Percentiles rank a stretch among this genome's conserved stretches.
Evolutionary conservation across 2,113 vertebrate species (phyloP).

Genomic region (Edolisoma coerulescens): DNA sequence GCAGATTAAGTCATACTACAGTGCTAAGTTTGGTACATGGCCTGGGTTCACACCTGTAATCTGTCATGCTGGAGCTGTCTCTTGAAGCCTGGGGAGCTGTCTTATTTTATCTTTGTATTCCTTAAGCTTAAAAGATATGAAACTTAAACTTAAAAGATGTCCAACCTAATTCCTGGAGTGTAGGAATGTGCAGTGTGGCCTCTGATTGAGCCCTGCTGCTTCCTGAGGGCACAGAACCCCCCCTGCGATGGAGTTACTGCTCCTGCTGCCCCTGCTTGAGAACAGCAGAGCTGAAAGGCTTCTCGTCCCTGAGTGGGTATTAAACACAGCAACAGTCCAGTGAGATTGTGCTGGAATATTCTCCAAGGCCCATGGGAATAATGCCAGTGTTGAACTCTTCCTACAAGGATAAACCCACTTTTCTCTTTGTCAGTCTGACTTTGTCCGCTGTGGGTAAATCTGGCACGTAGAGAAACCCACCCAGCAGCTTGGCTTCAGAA

Average conservation of each 20-base stretch:
- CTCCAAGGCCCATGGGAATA: neutral
- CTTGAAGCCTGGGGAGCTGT: constrained; percentile 52
- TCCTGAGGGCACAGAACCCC: neutral
- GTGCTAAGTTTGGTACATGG: neutral
- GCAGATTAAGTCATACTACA: constrained; percentile 19
- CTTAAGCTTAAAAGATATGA: neutral
- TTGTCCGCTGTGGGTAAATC: constrained; percentile 17
- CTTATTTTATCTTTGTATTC: constrained; percentile 21
- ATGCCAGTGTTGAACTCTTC: neutral
- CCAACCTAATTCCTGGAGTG: neutral
- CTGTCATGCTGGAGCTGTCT: constrained; percentile 36
- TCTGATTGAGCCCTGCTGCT: constrained; percentile 30
- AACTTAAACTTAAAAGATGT: neutral
- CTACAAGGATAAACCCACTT: neutral
- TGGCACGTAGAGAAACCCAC: constrained; percentile 28
- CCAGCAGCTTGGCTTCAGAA: constrained; percentile 3
- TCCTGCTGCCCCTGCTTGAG: neutral
- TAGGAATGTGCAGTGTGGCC: constrained; percentile 29
- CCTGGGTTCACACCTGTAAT: constrained; percentile 20
- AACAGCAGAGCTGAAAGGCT: neutral
- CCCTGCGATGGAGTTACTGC: neutral
- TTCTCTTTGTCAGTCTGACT: constrained; percentile 29
- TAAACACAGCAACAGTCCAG: neutral
- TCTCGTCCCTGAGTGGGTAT: neutral
- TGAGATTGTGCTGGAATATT: neutral